Evolutionary conservation across 2,888 invertebrate species (phyloP).

Genomic region (Empis stercorea): DNA sequence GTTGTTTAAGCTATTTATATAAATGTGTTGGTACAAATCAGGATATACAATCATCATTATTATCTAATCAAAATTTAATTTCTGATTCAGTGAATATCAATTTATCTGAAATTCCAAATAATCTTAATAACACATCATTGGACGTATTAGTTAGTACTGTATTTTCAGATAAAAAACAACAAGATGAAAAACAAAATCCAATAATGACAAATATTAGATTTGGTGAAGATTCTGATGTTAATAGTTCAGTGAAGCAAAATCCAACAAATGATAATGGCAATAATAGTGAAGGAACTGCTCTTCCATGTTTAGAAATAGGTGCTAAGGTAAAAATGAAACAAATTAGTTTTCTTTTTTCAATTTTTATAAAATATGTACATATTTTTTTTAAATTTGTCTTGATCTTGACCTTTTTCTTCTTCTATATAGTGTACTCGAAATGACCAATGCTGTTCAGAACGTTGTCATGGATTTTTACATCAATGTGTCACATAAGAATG

Average conservation of each 20-base stretch:
- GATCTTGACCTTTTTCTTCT: too few relatives aligned
- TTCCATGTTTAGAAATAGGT: constrained; percentile 17
- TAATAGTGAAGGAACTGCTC: background rate
- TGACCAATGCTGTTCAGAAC: constrained; percentile 25
- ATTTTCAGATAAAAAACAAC: background rate
- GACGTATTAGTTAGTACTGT: background rate
- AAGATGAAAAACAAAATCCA: background rate
- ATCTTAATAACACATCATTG: background rate
- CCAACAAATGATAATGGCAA: background rate
- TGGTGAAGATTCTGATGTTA: too few relatives aligned
- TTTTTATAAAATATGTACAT: background rate
- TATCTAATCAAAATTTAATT: background rate
- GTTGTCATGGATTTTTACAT: constrained; percentile 29
- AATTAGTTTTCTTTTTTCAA: background rate
- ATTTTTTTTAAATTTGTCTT: constrained; percentile 2
- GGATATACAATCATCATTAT: background rate
- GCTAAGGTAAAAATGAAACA: constrained; percentile 14
- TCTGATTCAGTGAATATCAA: too few relatives aligned
- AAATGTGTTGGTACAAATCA: constrained; percentile 17
- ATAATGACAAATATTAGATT: too few relatives aligned
- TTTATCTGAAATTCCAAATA: background rate
- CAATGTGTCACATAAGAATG: constrained; percentile 27
- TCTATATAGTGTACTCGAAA: constrained; percentile 24
- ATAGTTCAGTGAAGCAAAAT: too few relatives aligned
- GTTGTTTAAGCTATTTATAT: constrained; percentile 25